Percentiles rank a stretch among this genome's conserved stretches.
Evolutionary conservation across 2,797 vertebrate species (phyloP).

Genomic region (Spondyliosoma cantharus): DNA sequence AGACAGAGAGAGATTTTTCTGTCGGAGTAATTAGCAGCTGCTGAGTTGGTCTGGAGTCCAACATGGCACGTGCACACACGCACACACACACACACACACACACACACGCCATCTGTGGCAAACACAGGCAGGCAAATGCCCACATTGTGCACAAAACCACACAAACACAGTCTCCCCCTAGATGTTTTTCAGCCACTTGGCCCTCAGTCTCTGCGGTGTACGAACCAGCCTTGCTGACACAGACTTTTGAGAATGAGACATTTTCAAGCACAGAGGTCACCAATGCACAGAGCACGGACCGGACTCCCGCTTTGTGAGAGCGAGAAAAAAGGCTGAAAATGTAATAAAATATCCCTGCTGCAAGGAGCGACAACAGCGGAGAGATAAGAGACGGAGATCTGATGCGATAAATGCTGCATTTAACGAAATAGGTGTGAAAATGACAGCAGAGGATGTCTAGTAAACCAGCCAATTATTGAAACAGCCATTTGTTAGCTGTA

Average conservation of each 20-base stretch:
- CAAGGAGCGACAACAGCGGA: background rate
- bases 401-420: slow-evolving; percentile 29
- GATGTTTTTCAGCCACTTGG: slow-evolving; percentile 24
- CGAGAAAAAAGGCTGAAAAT: slow-evolving; percentile 13
- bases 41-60: slow-evolving; percentile 45
- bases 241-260: slow-evolving; percentile 34
- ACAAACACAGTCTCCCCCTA: slow-evolving; percentile 15
- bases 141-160: slow-evolving; percentile 7
- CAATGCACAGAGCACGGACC: background rate
- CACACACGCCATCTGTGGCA: slow-evolving; percentile 34
- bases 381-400: background rate
- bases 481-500: slow-evolving; percentile 17
- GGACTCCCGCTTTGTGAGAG: background rate
- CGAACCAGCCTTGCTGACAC: slow-evolving; percentile 45
- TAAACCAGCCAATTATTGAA: slow-evolving; percentile 32
- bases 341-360: background rate
- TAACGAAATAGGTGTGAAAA: slow-evolving; percentile 20
- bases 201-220: slow-evolving; percentile 19
- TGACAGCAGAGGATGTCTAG: background rate
- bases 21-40: slow-evolving; percentile 71
- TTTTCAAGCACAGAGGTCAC: slow-evolving; percentile 41
- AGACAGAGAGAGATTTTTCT: slow-evolving; percentile 39
- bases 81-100: slow-evolving; percentile 13
- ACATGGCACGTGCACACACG: slow-evolving; percentile 5
- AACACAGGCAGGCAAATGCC: slow-evolving; percentile 32